Evolutionary conservation across 2,888 invertebrate species (phyloP).

Genomic region (Rhaphigaster nebulosa): DNA sequence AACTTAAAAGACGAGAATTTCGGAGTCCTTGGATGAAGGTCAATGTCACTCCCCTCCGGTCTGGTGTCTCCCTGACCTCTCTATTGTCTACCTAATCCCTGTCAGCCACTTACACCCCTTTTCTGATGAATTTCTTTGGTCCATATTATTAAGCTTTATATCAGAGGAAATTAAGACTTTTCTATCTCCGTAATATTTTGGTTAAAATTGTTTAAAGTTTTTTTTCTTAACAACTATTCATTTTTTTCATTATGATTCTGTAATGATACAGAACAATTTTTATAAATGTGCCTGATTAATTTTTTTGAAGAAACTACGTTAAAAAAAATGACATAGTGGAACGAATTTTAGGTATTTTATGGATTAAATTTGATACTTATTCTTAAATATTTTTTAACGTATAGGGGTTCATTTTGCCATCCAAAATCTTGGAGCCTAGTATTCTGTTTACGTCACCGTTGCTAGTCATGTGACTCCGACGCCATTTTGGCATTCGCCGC

Average conservation of each 20-base stretch:
- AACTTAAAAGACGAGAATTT: conserved; percentile 36
- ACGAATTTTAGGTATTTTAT: not conserved
- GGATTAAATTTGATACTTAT: not conserved
- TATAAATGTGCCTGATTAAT: not conserved
- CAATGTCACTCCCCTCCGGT: conserved; percentile 47
- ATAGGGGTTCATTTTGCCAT: not conserved
- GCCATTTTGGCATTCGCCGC: conserved; percentile 59
- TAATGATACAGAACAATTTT: not conserved
- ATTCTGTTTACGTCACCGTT: conserved; percentile 55
- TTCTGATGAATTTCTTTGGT: not conserved
- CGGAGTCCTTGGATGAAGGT: conserved; percentile 47
- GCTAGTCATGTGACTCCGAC: conserved; percentile 59
- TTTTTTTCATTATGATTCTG: not conserved
- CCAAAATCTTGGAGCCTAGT: conserved; percentile 2
- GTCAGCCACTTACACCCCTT: conserved; percentile 50
- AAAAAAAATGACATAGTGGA: not conserved
- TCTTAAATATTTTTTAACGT: not conserved
- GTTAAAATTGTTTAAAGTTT: not conserved
- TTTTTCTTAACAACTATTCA: not conserved
- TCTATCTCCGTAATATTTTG: not conserved
- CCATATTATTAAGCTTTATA: not conserved
- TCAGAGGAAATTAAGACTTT: not conserved
- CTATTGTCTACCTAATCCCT: conserved; percentile 54
- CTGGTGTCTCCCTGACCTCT: conserved; percentile 52
- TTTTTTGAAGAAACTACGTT: not conserved